Percentiles rank a stretch among this genome's conserved stretches.
phyloP scores from a whole-genome alignment of 2,888 invertebrate genomes.

The Cheiracanthium punctorium region DNA sequence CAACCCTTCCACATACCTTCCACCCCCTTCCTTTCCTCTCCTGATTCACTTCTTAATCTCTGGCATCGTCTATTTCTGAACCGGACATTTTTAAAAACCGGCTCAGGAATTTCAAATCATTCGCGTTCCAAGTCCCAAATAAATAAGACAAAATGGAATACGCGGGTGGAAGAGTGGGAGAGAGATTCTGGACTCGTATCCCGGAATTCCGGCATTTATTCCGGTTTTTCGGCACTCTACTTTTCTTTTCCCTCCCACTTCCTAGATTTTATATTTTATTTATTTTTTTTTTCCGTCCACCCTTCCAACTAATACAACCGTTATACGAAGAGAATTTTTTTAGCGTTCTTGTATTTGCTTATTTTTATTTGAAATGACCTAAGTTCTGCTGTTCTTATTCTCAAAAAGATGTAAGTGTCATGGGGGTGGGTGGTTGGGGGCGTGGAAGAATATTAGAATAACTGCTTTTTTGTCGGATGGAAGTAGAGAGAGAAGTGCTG shows the following conservation, averaged over 20 bases:
- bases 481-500: too few relatives aligned
- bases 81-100: constrained; percentile 6
- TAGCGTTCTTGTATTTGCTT: background rate
- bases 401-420: too few relatives aligned
- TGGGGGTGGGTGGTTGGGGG: background rate
- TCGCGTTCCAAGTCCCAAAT: constrained; percentile 26
- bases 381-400: background rate
- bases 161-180: too few relatives aligned
- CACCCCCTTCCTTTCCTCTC: background rate
- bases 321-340: background rate
- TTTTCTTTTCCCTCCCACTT: background rate
- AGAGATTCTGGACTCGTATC: constrained; percentile 1
- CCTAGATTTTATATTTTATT: background rate
- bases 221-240: constrained; percentile 13
- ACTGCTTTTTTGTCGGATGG: too few relatives aligned
- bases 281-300: background rate
- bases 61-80: background rate
- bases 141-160: constrained; percentile 28
- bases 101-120: constrained; percentile 16
- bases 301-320: background rate
- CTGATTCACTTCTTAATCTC: background rate
- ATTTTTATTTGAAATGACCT: background rate
- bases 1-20: too few relatives aligned
- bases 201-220: constrained; percentile 17
- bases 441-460: too few relatives aligned